Conservation (phyloP, 2,888 invertebrate genomes). For the Onthophagus sagittarius region DNA sequence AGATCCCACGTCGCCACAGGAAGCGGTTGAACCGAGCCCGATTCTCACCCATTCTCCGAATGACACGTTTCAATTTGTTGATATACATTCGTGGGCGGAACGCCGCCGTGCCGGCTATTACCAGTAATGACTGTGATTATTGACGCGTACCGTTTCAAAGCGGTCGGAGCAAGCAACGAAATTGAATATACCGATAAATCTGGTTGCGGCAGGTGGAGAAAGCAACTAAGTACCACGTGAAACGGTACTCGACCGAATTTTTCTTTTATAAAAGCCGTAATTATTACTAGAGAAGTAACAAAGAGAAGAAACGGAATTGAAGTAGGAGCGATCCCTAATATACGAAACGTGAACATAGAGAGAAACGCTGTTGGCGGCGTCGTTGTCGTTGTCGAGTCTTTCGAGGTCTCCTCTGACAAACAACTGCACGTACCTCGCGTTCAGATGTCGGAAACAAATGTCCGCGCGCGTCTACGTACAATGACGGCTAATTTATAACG, state of each 20-base stretch:
- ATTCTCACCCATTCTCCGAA: conserved; percentile 3
- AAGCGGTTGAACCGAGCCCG: background rate
- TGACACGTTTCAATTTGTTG: conserved; percentile 20
- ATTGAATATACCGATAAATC: conserved; percentile 13
- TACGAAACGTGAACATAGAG: background rate
- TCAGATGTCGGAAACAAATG: conserved; percentile 17
- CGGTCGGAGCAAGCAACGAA: background rate
- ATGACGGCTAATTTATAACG: conserved; percentile 15
- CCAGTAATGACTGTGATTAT: conserved; percentile 15
- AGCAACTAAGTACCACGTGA: background rate
- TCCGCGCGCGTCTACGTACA: conserved; percentile 13
- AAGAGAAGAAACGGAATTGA: background rate
- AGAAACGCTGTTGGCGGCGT: background rate
- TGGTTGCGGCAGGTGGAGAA: conserved; percentile 4
- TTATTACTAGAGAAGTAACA: background rate
- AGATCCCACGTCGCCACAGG: background rate
- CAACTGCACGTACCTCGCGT: conserved; percentile 10
- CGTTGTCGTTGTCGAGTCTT: background rate
- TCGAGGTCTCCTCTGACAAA: conserved; percentile 9
- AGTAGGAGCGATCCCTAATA: background rate
- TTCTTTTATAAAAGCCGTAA: background rate
- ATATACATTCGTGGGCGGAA: conserved; percentile 17
- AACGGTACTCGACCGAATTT: background rate
- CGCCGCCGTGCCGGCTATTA: conserved; percentile 12
- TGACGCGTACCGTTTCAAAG: background rate